Base-by-base conservation (phyloP, 2,888 invertebrate species). In the Himalopsyche japonica region DNA sequence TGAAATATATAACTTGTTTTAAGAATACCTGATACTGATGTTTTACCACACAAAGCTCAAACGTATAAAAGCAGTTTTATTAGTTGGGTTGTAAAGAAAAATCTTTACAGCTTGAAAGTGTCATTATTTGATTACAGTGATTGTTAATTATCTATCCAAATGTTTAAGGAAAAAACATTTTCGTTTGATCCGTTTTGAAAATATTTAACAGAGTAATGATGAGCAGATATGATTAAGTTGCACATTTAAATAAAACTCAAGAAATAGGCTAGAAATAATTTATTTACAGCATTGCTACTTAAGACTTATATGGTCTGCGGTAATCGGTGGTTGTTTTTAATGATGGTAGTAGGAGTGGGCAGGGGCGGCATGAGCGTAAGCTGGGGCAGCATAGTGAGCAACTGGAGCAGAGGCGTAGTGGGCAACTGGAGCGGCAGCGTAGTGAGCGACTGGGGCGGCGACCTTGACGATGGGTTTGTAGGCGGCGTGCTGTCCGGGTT, bases 401-500 rank as follows among this genome's bases (percentile, higher is more conserved):
- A 70, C 82, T 47, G 83, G 84, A 20, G 84, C 81, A 43, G 86
- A 84, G 47, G 79, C 80, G 34, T 84, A 81, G 37, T 84, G 80
- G 64, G 80, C 82, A 30, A 82, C 76, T 48, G 80, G 85, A 24
- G 83, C 83, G 43, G 76, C 15, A n/a, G 84, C 76, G 15, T 83
- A 49, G 77, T 81, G 64, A 20, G 80, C 80, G 3, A 82, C 81
- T 30, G 81, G 81, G n/a, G 84, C 81, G 30, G 20, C 80, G 43
- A 81, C 85, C 80, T 83, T 84, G 43, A 84, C 24, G 49, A 85
- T 47, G 90, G 1, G 91, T 32, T 85, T 64, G 48, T 47, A 30
- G 49, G 77, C 77, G 79, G 81, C 83, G 80, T 83, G 83, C 70
- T 83, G 81, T 49, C 76, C 30, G 18, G 85, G 82, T 49, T 90